A percentile compares a stretch with the other conserved stretches of the same genome.
Evolutionary conservation across 2,797 vertebrate species (phyloP).

Genomic region (Aldrovandia affinis): DNA sequence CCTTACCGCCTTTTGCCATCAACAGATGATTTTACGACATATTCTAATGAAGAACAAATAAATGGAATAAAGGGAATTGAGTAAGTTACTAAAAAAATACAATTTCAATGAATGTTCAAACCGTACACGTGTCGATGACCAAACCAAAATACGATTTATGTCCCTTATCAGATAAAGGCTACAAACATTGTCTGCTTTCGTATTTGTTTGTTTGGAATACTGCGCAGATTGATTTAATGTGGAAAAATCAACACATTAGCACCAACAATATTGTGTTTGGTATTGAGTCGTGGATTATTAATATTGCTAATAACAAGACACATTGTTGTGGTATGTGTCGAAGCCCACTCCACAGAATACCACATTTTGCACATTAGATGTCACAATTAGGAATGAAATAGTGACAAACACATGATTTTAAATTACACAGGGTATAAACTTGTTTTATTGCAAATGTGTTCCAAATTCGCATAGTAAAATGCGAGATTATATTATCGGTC

Average conservation of each 20-base stretch:
- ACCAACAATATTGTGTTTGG: not conserved
- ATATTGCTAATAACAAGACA: not conserved
- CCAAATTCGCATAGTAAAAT: not conserved
- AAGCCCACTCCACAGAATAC: not conserved
- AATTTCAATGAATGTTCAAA: not conserved
- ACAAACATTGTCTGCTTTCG: not conserved
- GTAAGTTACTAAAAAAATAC: not conserved
- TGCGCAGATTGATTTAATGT: not conserved
- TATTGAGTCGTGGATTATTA: not conserved
- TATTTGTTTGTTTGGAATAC: not conserved
- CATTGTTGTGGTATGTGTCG: not conserved
- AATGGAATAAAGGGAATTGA: not conserved
- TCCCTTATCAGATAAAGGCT: not conserved
- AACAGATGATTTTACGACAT: slow-evolving; percentile 55
- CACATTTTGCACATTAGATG: not conserved
- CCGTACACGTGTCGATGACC: not conserved
- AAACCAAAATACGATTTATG: no score
- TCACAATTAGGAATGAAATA: not conserved
- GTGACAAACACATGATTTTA: not conserved
- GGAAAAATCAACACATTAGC: not conserved
- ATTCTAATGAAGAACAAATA: slow-evolving; percentile 29
- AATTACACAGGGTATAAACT: not conserved
- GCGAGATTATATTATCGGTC: not conserved
- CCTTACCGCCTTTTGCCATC: slow-evolving; percentile 50
- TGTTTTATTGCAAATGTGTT: not conserved